These are phyloP conservation scores for Agrotis segetum DNA, from an alignment of 2,888 invertebrate genomes.

Conservation along the genomic window DNA sequence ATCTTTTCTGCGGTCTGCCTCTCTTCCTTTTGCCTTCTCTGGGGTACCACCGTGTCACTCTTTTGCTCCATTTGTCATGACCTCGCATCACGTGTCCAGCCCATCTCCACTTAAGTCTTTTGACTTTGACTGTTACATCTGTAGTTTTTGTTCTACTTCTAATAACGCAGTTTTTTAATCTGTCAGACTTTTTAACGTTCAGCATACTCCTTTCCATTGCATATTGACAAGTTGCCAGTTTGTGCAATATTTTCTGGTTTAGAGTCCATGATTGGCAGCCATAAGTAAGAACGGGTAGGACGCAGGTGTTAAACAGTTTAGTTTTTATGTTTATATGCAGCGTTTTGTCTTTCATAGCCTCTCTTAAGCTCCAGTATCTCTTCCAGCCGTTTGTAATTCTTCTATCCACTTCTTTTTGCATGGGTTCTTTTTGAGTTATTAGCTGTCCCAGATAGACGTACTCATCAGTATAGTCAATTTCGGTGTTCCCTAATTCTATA, in stretches of 20 bases:
- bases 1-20: background rate
- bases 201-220: background rate
- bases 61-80: too few relatives aligned
- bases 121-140: background rate
- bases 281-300: too few relatives aligned
- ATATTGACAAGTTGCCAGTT: background rate
- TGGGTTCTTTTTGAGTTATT: background rate
- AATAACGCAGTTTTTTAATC: background rate
- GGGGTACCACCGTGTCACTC: too few relatives aligned
- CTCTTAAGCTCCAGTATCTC: too few relatives aligned
- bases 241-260: too few relatives aligned
- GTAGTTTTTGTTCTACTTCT: background rate
- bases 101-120: too few relatives aligned
- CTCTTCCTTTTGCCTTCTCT: background rate
- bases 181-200: background rate
- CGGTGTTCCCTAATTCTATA: background rate
- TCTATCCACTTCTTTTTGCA: too few relatives aligned
- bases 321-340: too few relatives aligned
- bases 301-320: too few relatives aligned
- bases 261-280: too few relatives aligned
- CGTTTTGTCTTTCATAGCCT: too few relatives aligned
- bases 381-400: background rate
- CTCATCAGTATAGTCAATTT: background rate
- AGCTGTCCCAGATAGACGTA: background rate
- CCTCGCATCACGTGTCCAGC: too few relatives aligned